Percentiles rank a stretch among this genome's conserved stretches.
phyloP scores from a whole-genome alignment of 1,140 invertebrate genomes.

The Portunus trituberculatus region DNA sequence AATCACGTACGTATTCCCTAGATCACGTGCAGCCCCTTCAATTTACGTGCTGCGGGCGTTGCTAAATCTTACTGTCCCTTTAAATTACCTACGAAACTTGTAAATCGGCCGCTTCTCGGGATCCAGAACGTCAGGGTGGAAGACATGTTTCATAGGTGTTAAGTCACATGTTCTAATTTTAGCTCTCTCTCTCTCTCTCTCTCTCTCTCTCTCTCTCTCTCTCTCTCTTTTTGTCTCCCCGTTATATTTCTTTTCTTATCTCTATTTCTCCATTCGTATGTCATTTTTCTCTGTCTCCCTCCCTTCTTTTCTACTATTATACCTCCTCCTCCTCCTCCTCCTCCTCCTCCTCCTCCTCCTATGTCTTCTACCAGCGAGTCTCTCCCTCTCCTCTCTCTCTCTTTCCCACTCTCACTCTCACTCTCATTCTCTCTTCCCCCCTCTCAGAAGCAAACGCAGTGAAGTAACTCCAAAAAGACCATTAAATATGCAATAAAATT shows the following conservation, averaged over 20 bases:
- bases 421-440: background rate
- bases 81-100: too few relatives aligned
- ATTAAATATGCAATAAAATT: slow-evolving; percentile 54
- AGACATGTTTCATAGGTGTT: background rate
- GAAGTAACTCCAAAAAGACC: slow-evolving; percentile 13
- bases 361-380: background rate
- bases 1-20: background rate
- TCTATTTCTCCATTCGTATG: background rate
- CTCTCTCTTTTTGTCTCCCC: background rate
- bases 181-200: background rate
- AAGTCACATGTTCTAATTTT: background rate
- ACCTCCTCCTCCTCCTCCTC: too few relatives aligned
- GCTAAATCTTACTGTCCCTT: background rate
- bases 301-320: too few relatives aligned
- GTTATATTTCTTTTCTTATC: background rate
- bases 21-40: background rate
- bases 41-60: background rate
- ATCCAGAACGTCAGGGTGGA: too few relatives aligned
- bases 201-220: background rate
- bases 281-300: background rate
- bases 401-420: background rate
- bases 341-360: background rate
- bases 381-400: background rate
- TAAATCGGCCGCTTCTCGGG: too few relatives aligned
- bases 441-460: background rate